Base-by-base conservation (phyloP, 2,113 vertebrate species). In the Callionymus lyra region DNA sequence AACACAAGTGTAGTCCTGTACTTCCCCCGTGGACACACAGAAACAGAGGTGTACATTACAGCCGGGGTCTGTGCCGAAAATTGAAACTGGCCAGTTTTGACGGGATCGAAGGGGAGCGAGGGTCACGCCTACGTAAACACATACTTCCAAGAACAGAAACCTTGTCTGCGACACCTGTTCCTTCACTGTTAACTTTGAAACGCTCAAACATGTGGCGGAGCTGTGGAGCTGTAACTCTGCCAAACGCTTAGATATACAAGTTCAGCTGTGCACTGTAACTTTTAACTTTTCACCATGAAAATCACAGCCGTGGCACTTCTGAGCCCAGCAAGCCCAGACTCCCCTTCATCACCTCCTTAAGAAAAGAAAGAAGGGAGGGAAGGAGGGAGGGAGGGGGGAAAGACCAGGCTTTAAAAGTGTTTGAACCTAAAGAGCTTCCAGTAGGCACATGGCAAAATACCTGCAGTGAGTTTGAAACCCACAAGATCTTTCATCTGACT, bases 151-250 rank as follows among this genome's bases (percentile, higher is more conserved):
- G 58, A 63, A 63, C 46, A 56, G 57, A 64, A 69, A 69, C 65
- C 38, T 56, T 41, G 63, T 55, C 72, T 53, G 41, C 53, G 72
- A 60, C 79, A 85, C 81, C 83, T 86, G 83, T 82, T 86, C 75
- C 63, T 68, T 56, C 44, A 56, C 68, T 74, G 70, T 67, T 58
- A 63, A 56, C 47, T 63, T 59, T 81, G 69, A 73, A 78, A 70
- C 66, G 56, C 74, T 67, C 47, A 80, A 83, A 77, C 79, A 79
- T 80, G 72, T 82, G 79, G 73, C 60, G 59, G 55, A 68, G 62
- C 68, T 61, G 53, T 54, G 56, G 64, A 71, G 62, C 57, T 67
- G 49, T 63, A 67, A 64, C 59, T 50, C 63, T 66, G 79, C 70
- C 68, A 70, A 67, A 71, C 31, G 44, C 60, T 65, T 74, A 46